Base-by-base conservation (phyloP, 2,113 vertebrate genomes). In the Oenanthe melanoleuca region DNA sequence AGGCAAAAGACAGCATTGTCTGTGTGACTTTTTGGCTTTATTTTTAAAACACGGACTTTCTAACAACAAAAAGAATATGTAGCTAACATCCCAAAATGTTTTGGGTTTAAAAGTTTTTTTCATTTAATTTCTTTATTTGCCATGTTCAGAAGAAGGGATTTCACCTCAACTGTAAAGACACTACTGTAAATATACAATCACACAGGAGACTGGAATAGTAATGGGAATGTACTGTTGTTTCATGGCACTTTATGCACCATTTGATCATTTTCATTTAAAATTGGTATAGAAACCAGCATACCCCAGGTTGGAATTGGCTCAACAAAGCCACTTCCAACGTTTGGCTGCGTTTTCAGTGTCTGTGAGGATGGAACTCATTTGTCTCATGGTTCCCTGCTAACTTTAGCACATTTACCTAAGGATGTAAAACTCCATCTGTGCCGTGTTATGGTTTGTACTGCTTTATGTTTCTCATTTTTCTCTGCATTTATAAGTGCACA, bases 221-320 rank as follows among this genome's bases (percentile, higher is more conserved):
- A 84, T 23, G n/a, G 53, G 37, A 72, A 53, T 10, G 31, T 55
- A 34, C 33, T 31, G 19, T 56, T 83, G 29, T 84, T 67, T 91
- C 40, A 38, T 60, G 64, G 40, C 26, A 37, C 14, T 92, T 80
- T 59, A 26, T 69, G 33, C 34, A 63, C 25, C 2, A 6, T 93
- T 83, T 88, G 75, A 84, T 78, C 8, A 33, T 87, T 89, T 92
- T 84, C 7, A 81, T 89, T 72, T 85, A 50, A 79, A 92, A 95
- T 69, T 75, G 5, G 1, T 61, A 34, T 12, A 55, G 45, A 89
- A 95, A 84, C 23, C 45, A 75, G 6, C 14, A 33, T 71, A 64
- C 19, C 67, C 45, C 65, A 65, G 19, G 56, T 71, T 79, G 40
- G 40, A 40, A 40, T 15, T 40, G 40, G 40, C 40, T 89, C 77